Conservation (phyloP, 2,113 vertebrate species). For the Halichoerus grypus region DNA sequence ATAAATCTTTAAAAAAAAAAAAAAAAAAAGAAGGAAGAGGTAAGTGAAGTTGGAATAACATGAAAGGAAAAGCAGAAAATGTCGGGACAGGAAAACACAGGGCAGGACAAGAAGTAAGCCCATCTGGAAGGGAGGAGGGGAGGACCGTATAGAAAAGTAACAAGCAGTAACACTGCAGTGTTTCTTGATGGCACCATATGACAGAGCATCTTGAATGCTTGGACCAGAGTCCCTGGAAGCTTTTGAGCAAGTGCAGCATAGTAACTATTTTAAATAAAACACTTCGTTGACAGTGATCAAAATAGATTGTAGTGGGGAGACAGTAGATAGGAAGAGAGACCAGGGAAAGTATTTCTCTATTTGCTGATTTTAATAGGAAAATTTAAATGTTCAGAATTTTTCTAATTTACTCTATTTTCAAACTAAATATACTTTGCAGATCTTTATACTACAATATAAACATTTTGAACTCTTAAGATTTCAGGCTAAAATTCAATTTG, state of each 20-base stretch:
- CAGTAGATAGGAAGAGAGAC: background rate
- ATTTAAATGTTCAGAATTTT: background rate
- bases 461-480: background rate
- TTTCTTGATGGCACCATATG: too few relatives aligned
- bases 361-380: background rate
- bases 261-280: background rate
- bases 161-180: background rate
- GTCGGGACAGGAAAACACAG: background rate
- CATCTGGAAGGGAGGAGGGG: background rate
- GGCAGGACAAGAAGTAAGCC: background rate
- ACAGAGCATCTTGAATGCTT: background rate
- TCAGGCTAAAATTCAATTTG: constrained; percentile 32
- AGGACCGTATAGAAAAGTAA: background rate
- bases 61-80: background rate
- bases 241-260: background rate
- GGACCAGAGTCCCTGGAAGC: background rate
- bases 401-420: background rate
- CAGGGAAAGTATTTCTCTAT: background rate
- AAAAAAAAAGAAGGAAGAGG: background rate
- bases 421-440: background rate
- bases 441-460: background rate
- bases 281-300: background rate
- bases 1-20: background rate
- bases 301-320: background rate
- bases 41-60: background rate